A percentile compares a stretch with the other conserved stretches of the same genome.
These are phyloP conservation scores for Laterallus jamaicensis DNA, from an alignment of 2,113 vertebrate species.

Conservation along the genomic window DNA sequence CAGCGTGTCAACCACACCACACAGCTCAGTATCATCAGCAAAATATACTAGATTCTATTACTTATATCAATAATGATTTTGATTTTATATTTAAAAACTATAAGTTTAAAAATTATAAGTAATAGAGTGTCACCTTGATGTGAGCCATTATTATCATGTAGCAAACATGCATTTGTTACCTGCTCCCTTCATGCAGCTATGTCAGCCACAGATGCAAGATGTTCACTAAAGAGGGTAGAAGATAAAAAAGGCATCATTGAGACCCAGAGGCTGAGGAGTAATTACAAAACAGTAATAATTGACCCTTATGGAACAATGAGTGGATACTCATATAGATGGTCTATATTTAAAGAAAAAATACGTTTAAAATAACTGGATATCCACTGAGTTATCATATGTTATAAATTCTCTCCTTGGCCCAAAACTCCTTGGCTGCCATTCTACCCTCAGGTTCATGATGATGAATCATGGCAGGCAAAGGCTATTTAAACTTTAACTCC, in stretches of 20 bases:
- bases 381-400: background rate
- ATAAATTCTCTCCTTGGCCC: slow-evolving; percentile 26
- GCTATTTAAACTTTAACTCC: slow-evolving; percentile 4
- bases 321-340: background rate
- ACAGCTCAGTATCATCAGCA: no score
- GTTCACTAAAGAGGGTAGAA: background rate
- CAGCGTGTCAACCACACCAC: no score
- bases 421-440: background rate
- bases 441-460: background rate
- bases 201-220: background rate
- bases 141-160: background rate
- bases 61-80: background rate
- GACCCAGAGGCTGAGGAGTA: background rate
- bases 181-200: background rate
- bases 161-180: background rate
- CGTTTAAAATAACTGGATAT: background rate
- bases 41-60: background rate
- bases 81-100: background rate
- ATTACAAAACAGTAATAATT: slow-evolving; percentile 16
- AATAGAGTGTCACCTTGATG: background rate
- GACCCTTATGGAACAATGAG: background rate
- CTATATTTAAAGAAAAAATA: slow-evolving; percentile 25
- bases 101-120: background rate
- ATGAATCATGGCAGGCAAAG: slow-evolving; percentile 21
- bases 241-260: background rate